Evolutionary conservation across 1,140 invertebrate species (phyloP).

Genomic region (Macrobrachium nipponense): DNA sequence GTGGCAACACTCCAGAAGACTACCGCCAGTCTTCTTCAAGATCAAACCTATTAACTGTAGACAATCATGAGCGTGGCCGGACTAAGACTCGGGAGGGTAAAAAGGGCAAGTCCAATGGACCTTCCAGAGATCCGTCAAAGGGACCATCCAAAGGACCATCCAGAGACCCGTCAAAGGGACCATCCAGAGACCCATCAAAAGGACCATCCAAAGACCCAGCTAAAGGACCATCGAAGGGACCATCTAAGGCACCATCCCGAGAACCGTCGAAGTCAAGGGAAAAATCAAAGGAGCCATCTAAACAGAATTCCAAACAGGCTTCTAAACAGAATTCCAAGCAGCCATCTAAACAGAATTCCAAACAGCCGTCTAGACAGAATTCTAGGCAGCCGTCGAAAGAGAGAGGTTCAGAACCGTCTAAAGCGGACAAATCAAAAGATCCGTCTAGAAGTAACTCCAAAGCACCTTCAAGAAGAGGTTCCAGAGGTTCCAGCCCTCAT

Average conservation of each 20-base stretch:
- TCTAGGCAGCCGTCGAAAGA: background rate
- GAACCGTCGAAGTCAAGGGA: background rate
- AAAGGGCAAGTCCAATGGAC: constrained; percentile 5
- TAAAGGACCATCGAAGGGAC: too few relatives aligned
- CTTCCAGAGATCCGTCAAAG: background rate
- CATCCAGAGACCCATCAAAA: background rate
- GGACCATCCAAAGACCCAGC: constrained; percentile 4
- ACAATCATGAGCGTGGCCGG: too few relatives aligned
- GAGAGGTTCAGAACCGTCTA: background rate
- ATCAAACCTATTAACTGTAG: too few relatives aligned
- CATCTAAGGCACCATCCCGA: constrained; percentile 8
- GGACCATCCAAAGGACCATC: constrained; percentile 1
- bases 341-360: background rate
- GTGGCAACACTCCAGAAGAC: constrained; percentile 41
- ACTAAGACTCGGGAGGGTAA: constrained; percentile 7
- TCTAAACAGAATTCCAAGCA: background rate
- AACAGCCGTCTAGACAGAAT: background rate
- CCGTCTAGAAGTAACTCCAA: constrained; percentile 14
- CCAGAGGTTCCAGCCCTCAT: background rate
- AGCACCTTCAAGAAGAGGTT: constrained; percentile 12
- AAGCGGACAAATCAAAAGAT: background rate
- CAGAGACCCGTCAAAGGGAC: background rate
- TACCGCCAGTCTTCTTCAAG: constrained; percentile 3
- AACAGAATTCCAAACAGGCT: background rate
- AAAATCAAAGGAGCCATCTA: constrained; percentile 6